Percentiles rank a stretch among this genome's conserved stretches.
These are phyloP conservation scores for Parnassius mnemosyne DNA, from an alignment of 2,888 invertebrate species.

Conservation along the genomic window DNA sequence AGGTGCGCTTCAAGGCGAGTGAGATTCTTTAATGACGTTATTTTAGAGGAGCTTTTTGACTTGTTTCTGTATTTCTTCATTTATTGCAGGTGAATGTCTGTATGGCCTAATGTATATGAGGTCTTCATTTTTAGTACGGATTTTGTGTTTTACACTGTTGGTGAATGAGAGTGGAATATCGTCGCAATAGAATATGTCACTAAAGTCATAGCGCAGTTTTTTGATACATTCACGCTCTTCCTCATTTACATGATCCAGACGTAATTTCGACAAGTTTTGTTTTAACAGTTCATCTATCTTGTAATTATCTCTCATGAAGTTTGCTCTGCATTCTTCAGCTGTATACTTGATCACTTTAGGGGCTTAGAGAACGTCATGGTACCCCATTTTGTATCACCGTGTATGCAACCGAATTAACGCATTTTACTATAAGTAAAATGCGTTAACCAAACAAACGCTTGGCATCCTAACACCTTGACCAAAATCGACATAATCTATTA, in stretches of 20 bases:
- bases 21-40: no score
- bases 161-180: constrained; percentile 35
- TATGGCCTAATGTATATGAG: constrained; percentile 38
- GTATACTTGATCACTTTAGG: background rate
- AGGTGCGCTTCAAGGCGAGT: no score
- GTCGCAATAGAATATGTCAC: constrained; percentile 42
- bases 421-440: no score
- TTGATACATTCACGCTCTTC: constrained; percentile 36
- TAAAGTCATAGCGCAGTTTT: constrained; percentile 35
- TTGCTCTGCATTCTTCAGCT: background rate
- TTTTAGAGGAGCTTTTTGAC: no score
- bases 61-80: no score
- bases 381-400: constrained; percentile 13
- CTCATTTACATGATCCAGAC: constrained; percentile 35
- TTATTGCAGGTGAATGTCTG: constrained; percentile 35
- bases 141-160: constrained; percentile 42
- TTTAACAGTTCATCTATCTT: no score
- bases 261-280: constrained; percentile 21
- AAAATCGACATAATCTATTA: background rate
- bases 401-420: constrained; percentile 4
- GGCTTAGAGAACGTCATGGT: no score
- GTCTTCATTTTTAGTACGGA: constrained; percentile 37
- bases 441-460: no score
- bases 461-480: background rate
- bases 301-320: no score